Evolutionary conservation across 2,113 vertebrate genomes (phyloP), one percentile per base, ranked within the genome.

Genomic region (Pseudonaja textilis): DNA sequence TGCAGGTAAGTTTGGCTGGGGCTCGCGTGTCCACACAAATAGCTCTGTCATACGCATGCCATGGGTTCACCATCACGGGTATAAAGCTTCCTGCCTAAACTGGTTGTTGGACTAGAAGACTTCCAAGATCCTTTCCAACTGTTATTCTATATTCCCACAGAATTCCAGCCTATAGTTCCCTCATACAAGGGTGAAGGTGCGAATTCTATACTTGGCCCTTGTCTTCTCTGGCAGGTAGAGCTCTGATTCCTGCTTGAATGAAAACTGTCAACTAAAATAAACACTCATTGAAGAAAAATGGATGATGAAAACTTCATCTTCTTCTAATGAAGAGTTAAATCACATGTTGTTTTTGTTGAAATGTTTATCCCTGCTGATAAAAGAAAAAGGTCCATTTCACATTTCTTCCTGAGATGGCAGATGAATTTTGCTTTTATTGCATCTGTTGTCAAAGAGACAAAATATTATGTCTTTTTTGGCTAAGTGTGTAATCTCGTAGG

Each of bases 371-470:
- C 29, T 85, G 69, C 8, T 26, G 85, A 69, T 56, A 45, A 74
- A 61, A 86, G 74, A 69, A 90, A 85, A 25, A 29, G 26, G 26
- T 86, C 6, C 20, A 74, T 93, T 91, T 92, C 42, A 1, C 10
- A 74, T 45, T 29, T 0, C 3, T 89, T 87, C 39, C 4, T 26
- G 16, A 90, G 88, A 45, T 87, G 45, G 93, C 91, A 90, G 93
- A 8, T 34, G 34, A 85, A 69, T 54, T 23, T 57, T 55, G 74
- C 42, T 93, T 94, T 91, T 50, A 61, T 34, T 92, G 74, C 47
- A 34, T 88, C 89, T 92, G 94, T 95, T 95, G 94, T 95, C 94
- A 94, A 88, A 96, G 94, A 94, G 88, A 95, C 94, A 92, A 91
- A 94, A 95, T 89, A 92, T 88, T 95, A n/a, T 34, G 74, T 7